Conservation (phyloP, 2,797 vertebrate species). For the Sparus aurata region DNA sequence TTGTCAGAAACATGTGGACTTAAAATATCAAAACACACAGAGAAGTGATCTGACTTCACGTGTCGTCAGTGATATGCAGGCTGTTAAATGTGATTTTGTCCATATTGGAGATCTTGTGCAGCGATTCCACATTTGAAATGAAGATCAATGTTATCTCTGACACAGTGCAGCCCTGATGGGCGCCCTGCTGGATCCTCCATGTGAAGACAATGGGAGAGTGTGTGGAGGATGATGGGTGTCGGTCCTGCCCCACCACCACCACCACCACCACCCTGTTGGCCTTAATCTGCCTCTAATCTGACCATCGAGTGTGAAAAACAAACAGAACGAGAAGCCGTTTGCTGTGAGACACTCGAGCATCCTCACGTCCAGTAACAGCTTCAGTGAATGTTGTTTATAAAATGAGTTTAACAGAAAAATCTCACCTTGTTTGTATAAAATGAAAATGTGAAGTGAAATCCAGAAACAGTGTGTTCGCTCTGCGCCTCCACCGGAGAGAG, state of each 20-base stretch:
- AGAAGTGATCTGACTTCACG: neutral
- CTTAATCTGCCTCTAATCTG: slow-evolving; percentile 82
- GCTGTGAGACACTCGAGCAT: neutral
- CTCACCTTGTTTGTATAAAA: neutral
- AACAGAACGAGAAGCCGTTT: slow-evolving; percentile 9
- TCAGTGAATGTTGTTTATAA: neutral
- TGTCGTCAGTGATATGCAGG: neutral
- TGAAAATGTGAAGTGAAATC: neutral
- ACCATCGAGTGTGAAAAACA: slow-evolving; percentile 15
- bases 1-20: neutral
- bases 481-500: neutral
- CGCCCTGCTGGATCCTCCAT: neutral
- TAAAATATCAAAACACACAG: neutral
- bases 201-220: slow-evolving; percentile 29
- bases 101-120: neutral
- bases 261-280: slow-evolving; percentile 44
- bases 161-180: neutral
- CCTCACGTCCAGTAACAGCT: neutral
- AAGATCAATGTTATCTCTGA: neutral
- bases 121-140: neutral
- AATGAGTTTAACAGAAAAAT: neutral
- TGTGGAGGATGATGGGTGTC: slow-evolving; percentile 36
- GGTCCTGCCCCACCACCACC: slow-evolving; percentile 7
- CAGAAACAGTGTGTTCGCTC: neutral
- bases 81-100: neutral